Base-by-base conservation (phyloP, 2,797 vertebrate species). In the Syngnathus acus region DNA sequence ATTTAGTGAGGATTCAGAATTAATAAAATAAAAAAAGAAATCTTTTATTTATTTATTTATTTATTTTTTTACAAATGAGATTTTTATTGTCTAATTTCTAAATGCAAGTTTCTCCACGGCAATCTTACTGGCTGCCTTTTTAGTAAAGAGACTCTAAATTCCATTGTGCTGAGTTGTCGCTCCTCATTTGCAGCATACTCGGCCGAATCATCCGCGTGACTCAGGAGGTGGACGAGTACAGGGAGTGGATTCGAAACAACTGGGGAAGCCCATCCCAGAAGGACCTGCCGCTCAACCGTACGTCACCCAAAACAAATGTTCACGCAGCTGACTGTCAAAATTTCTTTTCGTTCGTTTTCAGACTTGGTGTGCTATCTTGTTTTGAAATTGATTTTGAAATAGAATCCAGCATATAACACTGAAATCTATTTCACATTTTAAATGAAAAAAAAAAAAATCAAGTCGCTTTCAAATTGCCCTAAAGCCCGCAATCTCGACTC, bases 181-280 rank as follows among this genome's bases (percentile, higher is more conserved):
- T 42, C 40, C 2, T 38, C 5, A 14, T 4, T 62, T 53, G 40
- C 89, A 99, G 97, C 80, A 95, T 98, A 84, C 91, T 98, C 67
- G 96, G 96, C 54, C 92, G 96, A 86, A 99, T 99, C 88, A 95
- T 98, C 82, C 91, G 97, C 72, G 95, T 98, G 72, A 99, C 96
- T 0, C 94, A 92, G 68, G 97, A 98, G 86, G 96, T 99, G 64
- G 93, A 94, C 17, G 92, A 95, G 0, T 98, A 98, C 75, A 93
- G 97, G 84, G 94, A 98, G 65, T 98, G 96, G 96, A 98, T 99
- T 88, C 93, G 90, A 42, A 93, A 93, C 65, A 92, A 94, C 68
- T 98, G 96, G 97, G 93, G 93, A 62, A 86, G 88, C 68, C 91
- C 89, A n/a, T 91, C 88, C 45, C 92, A 93, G 78, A 92, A 90